Conservation (phyloP, 1,140 invertebrate genomes). For the Drosophila biarmipes region DNA sequence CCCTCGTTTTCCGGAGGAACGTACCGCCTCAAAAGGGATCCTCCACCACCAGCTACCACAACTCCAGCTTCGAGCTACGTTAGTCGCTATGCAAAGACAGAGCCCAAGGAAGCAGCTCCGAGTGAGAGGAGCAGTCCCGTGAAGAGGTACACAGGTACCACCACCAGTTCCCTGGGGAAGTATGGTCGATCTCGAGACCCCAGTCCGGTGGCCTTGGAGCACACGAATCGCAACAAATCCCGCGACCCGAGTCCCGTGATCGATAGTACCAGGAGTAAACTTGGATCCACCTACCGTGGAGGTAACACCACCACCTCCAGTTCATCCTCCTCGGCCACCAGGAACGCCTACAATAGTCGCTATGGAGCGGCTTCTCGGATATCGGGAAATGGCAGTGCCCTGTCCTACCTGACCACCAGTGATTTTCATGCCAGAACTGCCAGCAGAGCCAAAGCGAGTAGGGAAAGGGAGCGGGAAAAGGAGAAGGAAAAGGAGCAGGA, state of each 20-base stretch:
- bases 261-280: constrained; percentile 49
- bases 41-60: constrained; percentile 33
- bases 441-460: constrained; percentile 65
- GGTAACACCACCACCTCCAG: constrained; percentile 35
- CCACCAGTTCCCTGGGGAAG: constrained; percentile 66
- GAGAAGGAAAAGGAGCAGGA: constrained; percentile 24
- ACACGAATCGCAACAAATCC: constrained; percentile 72
- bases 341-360: constrained; percentile 62
- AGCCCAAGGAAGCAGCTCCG: constrained; percentile 49
- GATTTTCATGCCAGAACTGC: constrained; percentile 76
- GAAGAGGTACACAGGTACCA: constrained; percentile 63
- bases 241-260: constrained; percentile 75
- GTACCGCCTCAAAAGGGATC: constrained; percentile 76
- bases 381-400: constrained; percentile 44
- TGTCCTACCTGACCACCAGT: constrained; percentile 79
- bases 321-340: constrained; percentile 15
- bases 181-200: constrained; percentile 76
- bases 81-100: constrained; percentile 72
- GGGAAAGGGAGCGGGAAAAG: constrained; percentile 67
- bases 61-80: constrained; percentile 54
- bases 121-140: constrained; percentile 62
- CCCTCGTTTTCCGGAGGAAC: constrained; percentile 83
- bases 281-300: constrained; percentile 57
- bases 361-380: constrained; percentile 39
- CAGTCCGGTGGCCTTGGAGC: constrained; percentile 77